Evolutionary conservation across 92 coral and sea anemone species (phyloP).

Genomic region (Diadumene lineata): DNA sequence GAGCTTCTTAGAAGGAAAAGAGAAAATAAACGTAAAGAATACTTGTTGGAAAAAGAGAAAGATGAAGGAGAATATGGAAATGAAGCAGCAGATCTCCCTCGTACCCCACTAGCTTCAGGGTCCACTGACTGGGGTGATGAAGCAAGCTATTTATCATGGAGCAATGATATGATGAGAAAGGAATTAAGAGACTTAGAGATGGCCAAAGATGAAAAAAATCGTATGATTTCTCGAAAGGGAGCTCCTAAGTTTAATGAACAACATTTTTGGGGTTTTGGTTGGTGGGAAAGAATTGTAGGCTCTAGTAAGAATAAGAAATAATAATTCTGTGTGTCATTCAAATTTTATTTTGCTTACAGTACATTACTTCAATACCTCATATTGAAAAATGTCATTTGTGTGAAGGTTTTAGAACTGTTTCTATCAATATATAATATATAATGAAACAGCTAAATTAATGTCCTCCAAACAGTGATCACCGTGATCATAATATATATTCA

Average conservation of each 20-base stretch:
- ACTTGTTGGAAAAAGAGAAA: constrained; percentile 35
- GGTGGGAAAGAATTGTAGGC: constrained; percentile 81
- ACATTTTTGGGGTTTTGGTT: constrained; percentile 87
- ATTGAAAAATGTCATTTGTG: too few species aligned
- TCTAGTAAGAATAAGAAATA: constrained; percentile 9
- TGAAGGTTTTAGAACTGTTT: too few species aligned
- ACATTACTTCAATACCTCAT: too few species aligned
- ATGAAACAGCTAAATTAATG: too few species aligned
- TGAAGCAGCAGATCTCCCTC: constrained; percentile 53
- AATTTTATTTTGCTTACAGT: too few species aligned
- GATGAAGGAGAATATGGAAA: constrained; percentile 37
- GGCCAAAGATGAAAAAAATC: constrained; percentile 42
- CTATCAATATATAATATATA: too few species aligned
- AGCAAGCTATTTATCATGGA: constrained; percentile 76
- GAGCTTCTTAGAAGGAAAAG: constrained; percentile 62
- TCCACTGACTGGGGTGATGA: constrained; percentile 88
- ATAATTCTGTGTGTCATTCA: too few species aligned
- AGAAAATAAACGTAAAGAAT: constrained; percentile 60
- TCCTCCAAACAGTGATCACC: too few species aligned
- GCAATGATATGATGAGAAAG: constrained; percentile 78
- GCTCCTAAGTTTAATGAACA: constrained; percentile 72
- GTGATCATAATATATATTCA: too few species aligned
- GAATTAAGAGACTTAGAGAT: constrained; percentile 64
- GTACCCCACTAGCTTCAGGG: constrained; percentile 62
- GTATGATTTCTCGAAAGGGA: constrained; percentile 22